These are phyloP conservation scores for Dasypolia templi DNA, from an alignment of 2,888 invertebrate species.

Conservation along the genomic window DNA sequence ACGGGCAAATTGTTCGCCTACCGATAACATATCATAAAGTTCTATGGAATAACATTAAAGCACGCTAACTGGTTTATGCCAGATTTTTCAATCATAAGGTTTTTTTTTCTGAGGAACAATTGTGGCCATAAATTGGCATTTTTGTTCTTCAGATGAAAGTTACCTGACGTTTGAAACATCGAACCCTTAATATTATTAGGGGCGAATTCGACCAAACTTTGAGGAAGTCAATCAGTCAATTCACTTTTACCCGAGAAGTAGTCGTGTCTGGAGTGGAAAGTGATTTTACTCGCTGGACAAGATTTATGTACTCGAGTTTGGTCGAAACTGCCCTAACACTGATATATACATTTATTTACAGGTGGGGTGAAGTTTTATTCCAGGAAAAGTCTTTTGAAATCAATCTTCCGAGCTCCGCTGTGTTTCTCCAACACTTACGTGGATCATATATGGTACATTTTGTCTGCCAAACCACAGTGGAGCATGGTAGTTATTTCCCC, in stretches of 20 bases:
- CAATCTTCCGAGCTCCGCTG: conserved; percentile 26
- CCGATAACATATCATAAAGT: conserved; percentile 40
- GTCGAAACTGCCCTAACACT: neutral
- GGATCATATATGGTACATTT: conserved; percentile 49
- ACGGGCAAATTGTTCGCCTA: conserved; percentile 27
- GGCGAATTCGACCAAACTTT: neutral
- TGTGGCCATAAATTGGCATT: neutral
- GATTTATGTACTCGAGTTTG: neutral
- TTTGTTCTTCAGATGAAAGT: conserved; percentile 3
- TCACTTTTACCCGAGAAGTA: neutral
- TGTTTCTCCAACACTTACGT: conserved; percentile 28
- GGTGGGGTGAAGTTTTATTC: conserved; percentile 17
- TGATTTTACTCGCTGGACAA: neutral
- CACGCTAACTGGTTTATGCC: conserved; percentile 29
- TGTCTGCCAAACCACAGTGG: conserved; percentile 41
- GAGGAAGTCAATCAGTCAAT: neutral
- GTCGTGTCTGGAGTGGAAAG: neutral
- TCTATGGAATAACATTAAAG: conserved; percentile 46
- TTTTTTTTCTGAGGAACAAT: conserved; percentile 4
- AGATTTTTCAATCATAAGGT: conserved; percentile 3
- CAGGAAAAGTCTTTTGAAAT: conserved; percentile 29
- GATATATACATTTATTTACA: conserved; percentile 42
- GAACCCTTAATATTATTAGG: conserved; percentile 4
- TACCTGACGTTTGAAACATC: conserved; percentile 14
- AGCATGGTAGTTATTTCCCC: conserved; percentile 11